Evolutionary conservation across 2,113 vertebrate genomes (phyloP).

Genomic region (Python bivittatus): DNA sequence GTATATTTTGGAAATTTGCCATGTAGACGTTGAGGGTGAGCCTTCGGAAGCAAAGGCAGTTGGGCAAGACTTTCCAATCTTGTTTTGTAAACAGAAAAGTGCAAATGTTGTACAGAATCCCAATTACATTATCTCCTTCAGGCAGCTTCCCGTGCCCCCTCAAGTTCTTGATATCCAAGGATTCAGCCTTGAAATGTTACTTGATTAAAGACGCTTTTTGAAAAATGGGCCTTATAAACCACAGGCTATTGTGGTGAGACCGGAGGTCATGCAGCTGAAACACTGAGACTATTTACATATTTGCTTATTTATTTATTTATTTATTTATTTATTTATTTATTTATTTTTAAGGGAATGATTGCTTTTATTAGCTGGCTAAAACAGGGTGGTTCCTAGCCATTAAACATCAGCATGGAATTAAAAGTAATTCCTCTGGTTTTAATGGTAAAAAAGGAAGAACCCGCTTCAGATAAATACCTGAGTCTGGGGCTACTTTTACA

Average conservation of each 20-base stretch:
- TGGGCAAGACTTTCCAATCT: background rate
- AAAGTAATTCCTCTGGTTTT: background rate
- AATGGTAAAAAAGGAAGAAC: background rate
- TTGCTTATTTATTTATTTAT: background rate
- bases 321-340: constrained; percentile 45
- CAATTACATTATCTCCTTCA: background rate
- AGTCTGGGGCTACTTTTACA: background rate
- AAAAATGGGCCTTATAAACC: background rate
- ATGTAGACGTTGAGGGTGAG: too few species aligned
- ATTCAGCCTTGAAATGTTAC: background rate
- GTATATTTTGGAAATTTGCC: background rate
- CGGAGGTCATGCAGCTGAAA: background rate
- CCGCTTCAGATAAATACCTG: background rate
- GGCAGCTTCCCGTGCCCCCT: background rate
- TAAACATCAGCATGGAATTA: background rate
- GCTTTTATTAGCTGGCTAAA: background rate
- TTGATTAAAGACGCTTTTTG: background rate
- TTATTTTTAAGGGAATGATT: constrained; percentile 29
- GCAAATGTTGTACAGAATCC: background rate
- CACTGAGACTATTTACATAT: constrained; percentile 9
- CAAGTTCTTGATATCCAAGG: fast-evolving
- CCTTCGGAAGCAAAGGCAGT: background rate
- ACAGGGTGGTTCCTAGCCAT: background rate
- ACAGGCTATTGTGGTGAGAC: background rate
- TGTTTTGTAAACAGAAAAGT: constrained; percentile 3